A percentile compares a stretch with the other conserved stretches of the same genome.
These are phyloP conservation scores for Papilio xuthus DNA, from an alignment of 1,140 invertebrate genomes.

Conservation along the genomic window DNA sequence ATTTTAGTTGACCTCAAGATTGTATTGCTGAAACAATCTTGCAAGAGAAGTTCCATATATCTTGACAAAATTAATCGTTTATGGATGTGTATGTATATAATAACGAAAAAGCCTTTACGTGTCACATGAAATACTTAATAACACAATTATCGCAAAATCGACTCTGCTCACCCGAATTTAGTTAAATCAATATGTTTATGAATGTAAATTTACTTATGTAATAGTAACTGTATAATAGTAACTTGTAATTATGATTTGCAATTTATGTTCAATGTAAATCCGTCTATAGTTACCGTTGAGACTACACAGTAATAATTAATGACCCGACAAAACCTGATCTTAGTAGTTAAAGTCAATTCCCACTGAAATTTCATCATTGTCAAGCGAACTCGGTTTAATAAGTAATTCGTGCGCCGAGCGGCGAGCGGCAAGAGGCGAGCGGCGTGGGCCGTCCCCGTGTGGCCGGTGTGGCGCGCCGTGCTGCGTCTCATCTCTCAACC, in stretches of 20 bases:
- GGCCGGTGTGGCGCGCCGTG: slow-evolving; percentile 71
- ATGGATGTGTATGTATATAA: no score
- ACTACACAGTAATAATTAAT: slow-evolving; percentile 62
- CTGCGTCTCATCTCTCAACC: slow-evolving; percentile 66
- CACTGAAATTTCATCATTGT: slow-evolving; percentile 81
- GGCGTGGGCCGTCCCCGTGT: slow-evolving; percentile 72
- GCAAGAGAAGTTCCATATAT: no score
- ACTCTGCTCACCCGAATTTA: no score
- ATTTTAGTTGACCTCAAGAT: no score
- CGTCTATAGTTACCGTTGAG: slow-evolving; percentile 28
- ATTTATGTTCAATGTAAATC: slow-evolving; percentile 45
- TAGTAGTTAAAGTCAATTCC: slow-evolving; percentile 78
- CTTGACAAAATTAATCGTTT: no score
- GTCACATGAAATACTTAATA: no score
- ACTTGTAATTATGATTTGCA: background rate
- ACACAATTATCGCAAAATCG: no score
- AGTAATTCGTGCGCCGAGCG: slow-evolving; percentile 65
- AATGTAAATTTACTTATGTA: background rate
- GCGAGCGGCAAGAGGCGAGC: slow-evolving; percentile 43
- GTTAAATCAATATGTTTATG: background rate
- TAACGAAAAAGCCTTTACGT: no score
- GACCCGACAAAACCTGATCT: slow-evolving; percentile 73
- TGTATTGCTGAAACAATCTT: no score
- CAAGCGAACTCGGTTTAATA: slow-evolving; percentile 79
- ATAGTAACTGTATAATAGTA: background rate